Evolutionary conservation across 2,113 vertebrate genomes (phyloP), one percentile per base, ranked within the genome.

Genomic region (Seriola rivoliana): DNA sequence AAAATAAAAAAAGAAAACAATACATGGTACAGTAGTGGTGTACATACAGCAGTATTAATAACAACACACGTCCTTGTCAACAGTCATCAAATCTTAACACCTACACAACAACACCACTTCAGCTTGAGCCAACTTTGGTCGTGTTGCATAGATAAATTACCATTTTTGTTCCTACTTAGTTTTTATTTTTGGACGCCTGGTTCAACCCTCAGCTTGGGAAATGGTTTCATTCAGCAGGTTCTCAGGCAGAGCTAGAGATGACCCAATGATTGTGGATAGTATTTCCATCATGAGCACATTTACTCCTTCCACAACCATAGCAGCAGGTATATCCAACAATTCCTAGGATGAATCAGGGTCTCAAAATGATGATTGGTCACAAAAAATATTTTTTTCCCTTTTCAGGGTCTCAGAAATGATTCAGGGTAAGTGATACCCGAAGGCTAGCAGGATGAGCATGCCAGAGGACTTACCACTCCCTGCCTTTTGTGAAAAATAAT

Each of bases 121-220:
- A 94, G 94, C 89, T 95, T 92, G 95, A 89, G 94, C 93, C 93
- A 88, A 85, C 88, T 89, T 95, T 85, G 85, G 93, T 96, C 91
- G 95, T 96, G 97, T 96, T 99, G 97, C 97, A 99, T 97, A 98
- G 97, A 95, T 96, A 25, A 63, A 67, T 84, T 21, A 48, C 9
- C 25, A 7, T 4, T 78, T 67, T 78, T 12, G 34, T 48, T 21
- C 60, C 8, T 21, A 5, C 9, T 19, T 29, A 4, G 3, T 2
- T 55, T 34, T 25, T 3, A 7, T 60, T 80, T 69, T 55, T 63
- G 85, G 70, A 69, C 75, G 38, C n/a, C 4, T 58, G 21, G 16
- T 38, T 21, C 6, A 12, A 6, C 32, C 55, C 17, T 74, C 59
- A 4, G 23, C n/a, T 21, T 34, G 69, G 44, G n/a, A 32, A 9